phyloP scores from a whole-genome alignment of 2,113 vertebrate genomes.

The Chionis minor region DNA sequence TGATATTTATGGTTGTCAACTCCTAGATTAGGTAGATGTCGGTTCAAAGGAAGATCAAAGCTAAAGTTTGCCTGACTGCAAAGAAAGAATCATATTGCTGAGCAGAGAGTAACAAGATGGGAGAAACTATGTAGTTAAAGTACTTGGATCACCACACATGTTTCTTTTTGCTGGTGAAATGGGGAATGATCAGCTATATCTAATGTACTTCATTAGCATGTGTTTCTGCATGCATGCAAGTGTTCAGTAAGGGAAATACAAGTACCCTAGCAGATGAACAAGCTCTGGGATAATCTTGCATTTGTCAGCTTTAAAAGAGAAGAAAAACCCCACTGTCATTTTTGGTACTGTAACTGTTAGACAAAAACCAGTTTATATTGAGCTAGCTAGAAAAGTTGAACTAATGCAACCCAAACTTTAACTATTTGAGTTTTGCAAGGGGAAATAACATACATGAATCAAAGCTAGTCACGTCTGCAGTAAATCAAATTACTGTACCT shows the following conservation, averaged over 20 bases:
- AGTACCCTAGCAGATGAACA: not conserved
- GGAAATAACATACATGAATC: not conserved
- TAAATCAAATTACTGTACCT: not conserved
- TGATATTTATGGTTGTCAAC: not conserved
- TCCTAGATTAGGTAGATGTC: not conserved
- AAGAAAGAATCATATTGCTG: not conserved
- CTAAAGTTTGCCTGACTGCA: not conserved
- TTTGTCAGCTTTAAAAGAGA: not conserved
- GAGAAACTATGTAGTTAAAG: not conserved
- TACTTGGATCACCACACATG: not conserved
- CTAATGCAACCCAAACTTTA: not conserved
- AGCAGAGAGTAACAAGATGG: not conserved
- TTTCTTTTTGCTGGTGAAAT: constrained; percentile 15
- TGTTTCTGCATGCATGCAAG: not conserved
- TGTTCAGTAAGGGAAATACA: not conserved
- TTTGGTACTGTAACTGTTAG: not conserved
- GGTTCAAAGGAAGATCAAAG: not conserved
- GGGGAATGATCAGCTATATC: not conserved
- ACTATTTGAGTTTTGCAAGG: not conserved
- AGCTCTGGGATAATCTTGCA: not conserved
- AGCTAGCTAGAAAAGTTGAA: not conserved
- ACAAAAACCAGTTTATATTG: not conserved
- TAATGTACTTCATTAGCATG: not conserved
- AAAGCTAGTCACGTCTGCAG: not conserved
- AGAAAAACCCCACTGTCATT: not conserved